Evolutionary conservation across 2,797 vertebrate genomes (phyloP).

Genomic region (Presbytis comata): DNA sequence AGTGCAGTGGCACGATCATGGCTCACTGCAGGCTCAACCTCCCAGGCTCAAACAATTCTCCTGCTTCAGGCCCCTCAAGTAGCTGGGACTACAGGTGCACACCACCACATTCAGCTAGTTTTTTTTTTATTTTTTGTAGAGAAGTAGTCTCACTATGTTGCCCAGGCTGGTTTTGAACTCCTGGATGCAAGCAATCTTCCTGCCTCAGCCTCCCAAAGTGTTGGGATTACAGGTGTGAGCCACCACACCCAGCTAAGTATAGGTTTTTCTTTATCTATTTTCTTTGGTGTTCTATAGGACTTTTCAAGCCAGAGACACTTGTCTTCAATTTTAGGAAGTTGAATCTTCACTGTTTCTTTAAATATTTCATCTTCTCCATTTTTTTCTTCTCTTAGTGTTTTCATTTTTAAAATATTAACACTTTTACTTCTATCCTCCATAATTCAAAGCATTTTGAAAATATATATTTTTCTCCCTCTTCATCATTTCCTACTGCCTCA

Average conservation of each 20-base stretch:
- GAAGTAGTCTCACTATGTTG: not conserved
- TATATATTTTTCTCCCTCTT: not conserved
- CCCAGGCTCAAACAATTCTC: not conserved
- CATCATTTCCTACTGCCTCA: not conserved
- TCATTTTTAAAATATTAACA: not conserved
- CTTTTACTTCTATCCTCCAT: not conserved
- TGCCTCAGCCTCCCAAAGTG: not conserved
- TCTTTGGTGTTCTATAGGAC: not conserved
- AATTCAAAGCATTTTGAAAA: not conserved
- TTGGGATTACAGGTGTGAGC: not conserved
- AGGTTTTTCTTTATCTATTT: not conserved
- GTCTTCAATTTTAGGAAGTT: slow-evolving; percentile 23
- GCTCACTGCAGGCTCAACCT: not conserved
- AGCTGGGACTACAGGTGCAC: not conserved
- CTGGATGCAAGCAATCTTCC: not conserved
- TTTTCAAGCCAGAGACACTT: not conserved
- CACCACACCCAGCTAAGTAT: not conserved
- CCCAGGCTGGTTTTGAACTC: not conserved
- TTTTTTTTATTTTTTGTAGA: not conserved
- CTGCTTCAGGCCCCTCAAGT: not conserved
- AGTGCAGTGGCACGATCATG: not conserved
- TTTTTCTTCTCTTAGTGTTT: not conserved
- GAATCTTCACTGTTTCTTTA: slow-evolving; percentile 13
- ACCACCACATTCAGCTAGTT: not conserved
- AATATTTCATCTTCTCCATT: not conserved